Percentiles rank a stretch among this genome's conserved stretches.
Evolutionary conservation across 92 coral and sea anemone genomes (phyloP).

Genomic region (Epizoanthus stellaris): DNA sequence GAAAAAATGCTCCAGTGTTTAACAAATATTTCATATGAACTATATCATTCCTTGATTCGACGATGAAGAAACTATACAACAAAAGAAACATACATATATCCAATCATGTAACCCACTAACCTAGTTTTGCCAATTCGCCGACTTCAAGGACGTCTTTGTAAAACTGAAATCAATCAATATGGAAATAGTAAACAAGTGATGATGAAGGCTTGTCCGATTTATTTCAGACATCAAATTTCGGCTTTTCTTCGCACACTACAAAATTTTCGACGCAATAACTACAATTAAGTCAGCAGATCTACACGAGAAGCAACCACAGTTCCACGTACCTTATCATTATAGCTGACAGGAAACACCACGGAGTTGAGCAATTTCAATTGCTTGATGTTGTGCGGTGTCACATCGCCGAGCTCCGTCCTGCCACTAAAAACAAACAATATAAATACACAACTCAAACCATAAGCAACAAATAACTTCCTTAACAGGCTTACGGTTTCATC

Average conservation of each 20-base stretch:
- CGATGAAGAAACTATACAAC: no score
- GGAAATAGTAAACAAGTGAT: neutral
- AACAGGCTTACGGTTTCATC: slow-evolving; percentile 39
- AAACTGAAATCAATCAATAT: slow-evolving; percentile 71
- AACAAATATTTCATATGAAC: no score
- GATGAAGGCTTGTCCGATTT: neutral
- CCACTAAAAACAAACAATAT: slow-evolving; percentile 44
- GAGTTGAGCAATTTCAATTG: slow-evolving; percentile 96
- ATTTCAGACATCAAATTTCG: neutral
- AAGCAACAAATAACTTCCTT: neutral
- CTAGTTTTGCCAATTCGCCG: slow-evolving; percentile 97
- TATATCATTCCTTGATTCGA: no score
- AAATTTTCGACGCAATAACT: neutral
- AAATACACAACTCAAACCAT: neutral
- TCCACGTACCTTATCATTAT: slow-evolving; percentile 86
- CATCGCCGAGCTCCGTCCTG: slow-evolving; percentile 95
- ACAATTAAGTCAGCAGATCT: slow-evolving; percentile 1
- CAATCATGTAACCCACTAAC: slow-evolving; percentile 41
- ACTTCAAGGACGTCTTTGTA: slow-evolving; percentile 99
- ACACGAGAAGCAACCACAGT: neutral
- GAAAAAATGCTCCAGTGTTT: no score
- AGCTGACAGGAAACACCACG: slow-evolving; percentile 97
- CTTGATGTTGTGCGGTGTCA: slow-evolving; percentile 97
- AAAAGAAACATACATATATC: neutral
- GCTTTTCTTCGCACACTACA: neutral